These are phyloP conservation scores for Centrocercus urophasianus DNA, from an alignment of 2,113 vertebrate genomes.

Conservation along the genomic window DNA sequence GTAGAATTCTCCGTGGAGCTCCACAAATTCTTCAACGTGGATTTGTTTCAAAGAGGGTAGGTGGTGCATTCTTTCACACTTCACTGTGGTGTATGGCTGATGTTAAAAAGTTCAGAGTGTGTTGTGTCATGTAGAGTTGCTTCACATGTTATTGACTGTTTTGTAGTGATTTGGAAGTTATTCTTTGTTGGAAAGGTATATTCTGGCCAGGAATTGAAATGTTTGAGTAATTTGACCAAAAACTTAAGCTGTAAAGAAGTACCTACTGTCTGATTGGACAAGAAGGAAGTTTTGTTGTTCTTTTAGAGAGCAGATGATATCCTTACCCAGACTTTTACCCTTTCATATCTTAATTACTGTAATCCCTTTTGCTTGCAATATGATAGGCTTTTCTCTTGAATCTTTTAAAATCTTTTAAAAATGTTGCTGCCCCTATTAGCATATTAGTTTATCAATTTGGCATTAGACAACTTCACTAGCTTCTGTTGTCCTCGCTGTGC, in stretches of 20 bases:
- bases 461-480: not conserved
- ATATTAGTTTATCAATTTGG: not conserved
- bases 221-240: not conserved
- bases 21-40: conserved; percentile 99
- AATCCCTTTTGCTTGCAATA: not conserved
- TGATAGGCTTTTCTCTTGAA: not conserved
- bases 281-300: not conserved
- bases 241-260: not conserved
- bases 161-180: not conserved
- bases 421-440: not conserved
- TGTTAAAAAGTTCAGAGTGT: not conserved
- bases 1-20: conserved; percentile 99
- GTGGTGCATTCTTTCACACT: conserved; percentile 52
- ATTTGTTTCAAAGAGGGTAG: conserved; percentile 99
- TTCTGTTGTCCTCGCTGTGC: not conserved
- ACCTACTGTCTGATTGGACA: not conserved
- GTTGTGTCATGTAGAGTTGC: not conserved
- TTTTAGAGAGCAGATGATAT: not conserved
- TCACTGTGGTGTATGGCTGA: not conserved
- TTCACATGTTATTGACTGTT: not conserved
- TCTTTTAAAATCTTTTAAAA: not conserved
- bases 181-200: not conserved
- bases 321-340: not conserved
- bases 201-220: not conserved
- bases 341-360: not conserved